Base-by-base conservation (phyloP, 2,888 invertebrate species). In the Erebia palarica region DNA sequence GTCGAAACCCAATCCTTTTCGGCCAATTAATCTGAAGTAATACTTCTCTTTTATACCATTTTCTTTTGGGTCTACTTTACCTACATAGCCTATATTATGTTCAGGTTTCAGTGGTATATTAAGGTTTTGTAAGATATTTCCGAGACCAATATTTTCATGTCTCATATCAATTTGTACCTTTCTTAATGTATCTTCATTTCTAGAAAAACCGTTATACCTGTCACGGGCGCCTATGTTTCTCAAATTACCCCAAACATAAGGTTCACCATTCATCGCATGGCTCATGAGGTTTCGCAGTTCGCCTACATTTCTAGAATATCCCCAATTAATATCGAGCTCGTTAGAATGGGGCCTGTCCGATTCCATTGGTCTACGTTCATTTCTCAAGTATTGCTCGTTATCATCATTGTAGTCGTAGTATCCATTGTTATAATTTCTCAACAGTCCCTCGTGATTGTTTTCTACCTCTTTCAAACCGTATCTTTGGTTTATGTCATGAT, bases 401-500 rank as follows among this genome's bases (percentile, higher is more conserved):
- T 47, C 4, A 13, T 63, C 63, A 49, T 47, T 14, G 63, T 63
- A 63, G 21, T 63, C 63, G 21, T 63, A 49, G 21, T 63, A 49
- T 8, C 21, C 47, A 47, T 47, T 44, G 47, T 16, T 1, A n/a
- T 42, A 13, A 16, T 63, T 49, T 42, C 60, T 42, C 10, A 42
- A 16, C 10, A 60, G n/a, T 10, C 42, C 60, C 16, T 60, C 47
- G 47, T 47, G 16, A 42, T 16, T 44, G 9, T 36, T 9, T 21
- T 49, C 49, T 21, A 14, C 13, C 1, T 11, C 57, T 47, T 47
- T 47, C 13, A 55, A 10, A 0, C 63, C 63, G 9, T 63, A 63
- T 49, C 63, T 47, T 14, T 63, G 63, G 63, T 49, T 63, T 18
- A 49, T 18, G 21, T 70, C 70, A 60, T 72, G 64, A 49, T 70